Conservation (phyloP, 2,888 invertebrate genomes). For the Dolichomitus sp. region DNA sequence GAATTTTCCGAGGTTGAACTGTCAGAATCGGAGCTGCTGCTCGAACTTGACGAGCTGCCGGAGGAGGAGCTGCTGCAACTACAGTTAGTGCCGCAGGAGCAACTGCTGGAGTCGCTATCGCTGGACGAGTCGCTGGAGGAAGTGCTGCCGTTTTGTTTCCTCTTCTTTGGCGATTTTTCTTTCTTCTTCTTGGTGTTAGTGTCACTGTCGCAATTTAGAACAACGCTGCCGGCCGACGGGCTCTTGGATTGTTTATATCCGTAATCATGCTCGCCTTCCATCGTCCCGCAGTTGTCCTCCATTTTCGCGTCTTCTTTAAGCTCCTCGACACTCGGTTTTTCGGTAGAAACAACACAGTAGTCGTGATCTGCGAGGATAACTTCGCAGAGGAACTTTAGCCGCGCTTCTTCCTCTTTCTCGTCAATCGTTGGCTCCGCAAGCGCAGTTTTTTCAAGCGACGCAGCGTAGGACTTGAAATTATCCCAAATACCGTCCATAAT, state of each 20-base stretch:
- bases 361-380: constrained; percentile 90
- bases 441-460: constrained; percentile 88
- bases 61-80: constrained; percentile 93
- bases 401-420: constrained; percentile 71
- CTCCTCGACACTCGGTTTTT: constrained; percentile 68
- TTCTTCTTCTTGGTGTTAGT: constrained; percentile 72
- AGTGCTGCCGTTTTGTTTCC: constrained; percentile 86
- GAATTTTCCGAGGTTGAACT: constrained; percentile 89
- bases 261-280: constrained; percentile 69
- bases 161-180: constrained; percentile 83
- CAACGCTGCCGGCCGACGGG: constrained; percentile 44
- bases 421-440: constrained; percentile 61
- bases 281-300: constrained; percentile 82
- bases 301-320: constrained; percentile 69
- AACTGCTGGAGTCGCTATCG: constrained; percentile 91
- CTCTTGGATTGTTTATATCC: constrained; percentile 65
- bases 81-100: constrained; percentile 94
- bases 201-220: constrained; percentile 71
- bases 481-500: constrained; percentile 92
- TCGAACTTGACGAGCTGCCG: constrained; percentile 88
- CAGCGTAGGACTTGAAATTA: constrained; percentile 92
- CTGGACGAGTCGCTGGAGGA: constrained; percentile 93
- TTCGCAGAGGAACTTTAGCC: constrained; percentile 77
- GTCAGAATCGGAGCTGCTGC: constrained; percentile 88
- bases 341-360: constrained; percentile 88